Conservation (phyloP, 2,888 invertebrate genomes). For the Parnassius apollo region DNA sequence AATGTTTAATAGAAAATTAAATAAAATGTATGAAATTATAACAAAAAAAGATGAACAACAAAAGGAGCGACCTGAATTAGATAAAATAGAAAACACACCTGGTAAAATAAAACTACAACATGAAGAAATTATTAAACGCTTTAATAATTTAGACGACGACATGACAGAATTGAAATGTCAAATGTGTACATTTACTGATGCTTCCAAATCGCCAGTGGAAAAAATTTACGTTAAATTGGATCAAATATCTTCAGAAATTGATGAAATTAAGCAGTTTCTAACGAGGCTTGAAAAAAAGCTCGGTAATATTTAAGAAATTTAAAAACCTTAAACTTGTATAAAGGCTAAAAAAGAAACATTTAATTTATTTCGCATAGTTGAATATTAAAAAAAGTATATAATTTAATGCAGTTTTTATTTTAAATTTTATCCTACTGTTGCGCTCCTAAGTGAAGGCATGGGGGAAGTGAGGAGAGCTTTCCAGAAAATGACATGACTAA, state of each 20-base stretch:
- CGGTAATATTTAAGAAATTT: slow-evolving; percentile 16
- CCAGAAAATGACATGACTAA: no score
- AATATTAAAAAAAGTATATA: no score
- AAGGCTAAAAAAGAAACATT: no score
- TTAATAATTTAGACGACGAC: slow-evolving; percentile 56
- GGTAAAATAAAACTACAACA: slow-evolving; percentile 40
- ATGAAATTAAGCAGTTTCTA: slow-evolving; percentile 57
- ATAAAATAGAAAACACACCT: slow-evolving; percentile 29
- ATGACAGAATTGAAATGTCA: slow-evolving; percentile 53
- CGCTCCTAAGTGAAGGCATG: no score
- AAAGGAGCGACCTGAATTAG: slow-evolving; percentile 30
- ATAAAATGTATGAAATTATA: slow-evolving; percentile 63
- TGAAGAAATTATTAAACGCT: slow-evolving; percentile 54
- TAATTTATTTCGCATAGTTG: no score
- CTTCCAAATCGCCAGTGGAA: slow-evolving; percentile 51
- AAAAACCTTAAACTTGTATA: no score
- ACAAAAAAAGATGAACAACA: slow-evolving; percentile 41
- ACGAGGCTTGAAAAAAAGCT: slow-evolving; percentile 60
- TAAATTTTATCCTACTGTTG: no score
- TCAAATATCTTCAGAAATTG: slow-evolving; percentile 61
- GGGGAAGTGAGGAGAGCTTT: no score
- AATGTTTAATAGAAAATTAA: slow-evolving; percentile 53
- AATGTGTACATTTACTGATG: slow-evolving; percentile 47
- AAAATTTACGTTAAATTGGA: slow-evolving; percentile 62
- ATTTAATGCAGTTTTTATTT: no score